Evolutionary conservation across 2,797 vertebrate genomes (phyloP).

Genomic region (Galagoides demidoff): DNA sequence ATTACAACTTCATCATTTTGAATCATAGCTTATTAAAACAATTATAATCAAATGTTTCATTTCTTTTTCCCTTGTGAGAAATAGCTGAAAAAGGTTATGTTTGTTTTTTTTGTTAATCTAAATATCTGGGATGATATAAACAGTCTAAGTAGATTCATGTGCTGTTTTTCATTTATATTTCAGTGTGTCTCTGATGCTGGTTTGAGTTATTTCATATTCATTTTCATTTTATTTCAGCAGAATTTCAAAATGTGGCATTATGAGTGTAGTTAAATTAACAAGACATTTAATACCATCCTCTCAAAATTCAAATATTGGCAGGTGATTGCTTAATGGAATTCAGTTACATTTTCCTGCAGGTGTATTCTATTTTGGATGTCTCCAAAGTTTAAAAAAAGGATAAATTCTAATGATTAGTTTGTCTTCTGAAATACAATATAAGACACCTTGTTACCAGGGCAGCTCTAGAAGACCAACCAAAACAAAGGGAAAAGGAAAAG

Average conservation of each 20-base stretch:
- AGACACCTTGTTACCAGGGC: background rate
- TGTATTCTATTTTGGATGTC: constrained; percentile 78
- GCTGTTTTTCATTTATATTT: constrained; percentile 84
- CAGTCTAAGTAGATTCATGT: constrained; percentile 84
- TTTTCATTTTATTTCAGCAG: constrained; percentile 48
- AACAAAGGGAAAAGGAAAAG: background rate
- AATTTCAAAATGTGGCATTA: constrained; percentile 63
- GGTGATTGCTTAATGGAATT: constrained; percentile 80
- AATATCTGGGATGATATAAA: constrained; percentile 87
- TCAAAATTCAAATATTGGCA: constrained; percentile 81
- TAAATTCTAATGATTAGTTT: constrained; percentile 58
- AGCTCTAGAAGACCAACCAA: background rate
- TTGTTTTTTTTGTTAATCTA: constrained; percentile 89
- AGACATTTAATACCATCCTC: constrained; percentile 77
- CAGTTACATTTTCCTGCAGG: constrained; percentile 71
- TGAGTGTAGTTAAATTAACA: constrained; percentile 74
- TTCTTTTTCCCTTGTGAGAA: constrained; percentile 89
- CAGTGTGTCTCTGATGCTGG: constrained; percentile 67
- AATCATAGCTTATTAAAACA: constrained; percentile 91
- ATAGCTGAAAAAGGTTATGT: constrained; percentile 91
- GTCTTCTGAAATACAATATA: constrained; percentile 35
- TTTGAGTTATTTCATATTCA: constrained; percentile 51
- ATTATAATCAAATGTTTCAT: constrained; percentile 92
- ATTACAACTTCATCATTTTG: constrained; percentile 88
- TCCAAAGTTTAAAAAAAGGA: constrained; percentile 65